These are phyloP conservation scores for Sorex fumeus DNA, from an alignment of 2,113 vertebrate species.

Conservation along the genomic window DNA sequence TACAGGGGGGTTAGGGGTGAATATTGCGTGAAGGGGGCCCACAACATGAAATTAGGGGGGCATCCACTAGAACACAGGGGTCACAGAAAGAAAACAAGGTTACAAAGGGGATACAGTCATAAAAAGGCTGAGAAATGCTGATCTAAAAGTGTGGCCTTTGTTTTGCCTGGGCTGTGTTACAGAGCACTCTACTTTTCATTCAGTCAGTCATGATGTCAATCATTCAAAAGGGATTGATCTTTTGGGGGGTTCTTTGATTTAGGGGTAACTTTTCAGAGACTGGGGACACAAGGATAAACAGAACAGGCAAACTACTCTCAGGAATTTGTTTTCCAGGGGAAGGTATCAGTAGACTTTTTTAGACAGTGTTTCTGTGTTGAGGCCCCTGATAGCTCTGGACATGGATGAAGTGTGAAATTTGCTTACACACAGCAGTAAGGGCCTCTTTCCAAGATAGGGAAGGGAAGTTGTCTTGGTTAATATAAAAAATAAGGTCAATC, in stretches of 20 bases:
- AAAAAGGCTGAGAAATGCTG: neutral
- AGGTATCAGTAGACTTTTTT: neutral
- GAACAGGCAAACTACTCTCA: neutral
- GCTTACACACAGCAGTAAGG: neutral
- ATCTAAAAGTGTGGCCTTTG: neutral
- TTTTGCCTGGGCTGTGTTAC: neutral
- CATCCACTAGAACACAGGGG: too few species aligned
- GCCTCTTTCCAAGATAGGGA: neutral
- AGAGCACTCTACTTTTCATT: neutral
- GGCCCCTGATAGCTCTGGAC: neutral
- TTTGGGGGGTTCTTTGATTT: neutral
- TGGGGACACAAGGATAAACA: neutral
- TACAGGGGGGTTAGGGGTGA: too few species aligned
- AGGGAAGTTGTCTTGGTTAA: constrained; percentile 15
- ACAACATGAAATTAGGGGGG: too few species aligned
- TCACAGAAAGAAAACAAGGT: too few species aligned
- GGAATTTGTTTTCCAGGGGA: neutral
- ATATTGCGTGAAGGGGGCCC: too few species aligned
- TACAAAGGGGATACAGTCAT: too few species aligned
- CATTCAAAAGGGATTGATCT: neutral
- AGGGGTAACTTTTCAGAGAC: neutral
- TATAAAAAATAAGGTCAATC: neutral
- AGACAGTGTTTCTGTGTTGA: constrained; percentile 2
- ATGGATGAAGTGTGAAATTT: neutral
- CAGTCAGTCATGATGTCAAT: neutral